Evolutionary conservation across 2,797 vertebrate genomes (phyloP), one percentile per base, ranked within the genome.

Genomic region (Periparus ater): DNA sequence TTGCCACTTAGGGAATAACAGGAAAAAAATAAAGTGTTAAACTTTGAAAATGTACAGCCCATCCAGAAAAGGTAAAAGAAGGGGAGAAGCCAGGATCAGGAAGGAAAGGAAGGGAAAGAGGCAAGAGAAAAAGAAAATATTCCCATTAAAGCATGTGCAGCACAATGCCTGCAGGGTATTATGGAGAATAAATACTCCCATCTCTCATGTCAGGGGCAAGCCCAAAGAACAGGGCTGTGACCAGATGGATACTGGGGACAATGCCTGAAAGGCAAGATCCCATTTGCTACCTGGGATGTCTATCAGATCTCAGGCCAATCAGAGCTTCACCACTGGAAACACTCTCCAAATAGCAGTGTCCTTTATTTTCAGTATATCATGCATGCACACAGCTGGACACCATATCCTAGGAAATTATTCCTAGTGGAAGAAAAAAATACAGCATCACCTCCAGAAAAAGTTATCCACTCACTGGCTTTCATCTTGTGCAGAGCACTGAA

Each of bases 391-490:
- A 89, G 92, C 66, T 95, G 89, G 58, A 53, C 25, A 20, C n/a
- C 67, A 91, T 73, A 60, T 10, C 85, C 71, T 53, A 73, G 74
- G 58, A 88, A 90, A 90, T 81, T 61, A 90, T 85, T 90, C 60
- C 36, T 84, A 44, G 29, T 40, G 38, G 40, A 94, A 80, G 29
- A 36, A 78, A 91, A 89, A 85, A 93, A 66, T 36, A 91, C 14
- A 71, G 38, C 53, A 86, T 79, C 77, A 57, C 83, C 63, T 88
- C 71, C 60, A 91, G 83, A 75, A 92, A 88, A 78, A 51, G 91
- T 88, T 85, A 86, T 36, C 67, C 38, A 63, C 45, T 94, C 79
- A 63, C 73, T 90, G 70, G 58, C 89, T 95, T 96, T 94, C 82
- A 92, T 92, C 89, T 95, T 88, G 25, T 40, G 45, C 55, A 94